Evolutionary conservation across 2,113 vertebrate genomes (phyloP), one percentile per base, ranked within the genome.

Genomic region (Nannospalax galili): DNA sequence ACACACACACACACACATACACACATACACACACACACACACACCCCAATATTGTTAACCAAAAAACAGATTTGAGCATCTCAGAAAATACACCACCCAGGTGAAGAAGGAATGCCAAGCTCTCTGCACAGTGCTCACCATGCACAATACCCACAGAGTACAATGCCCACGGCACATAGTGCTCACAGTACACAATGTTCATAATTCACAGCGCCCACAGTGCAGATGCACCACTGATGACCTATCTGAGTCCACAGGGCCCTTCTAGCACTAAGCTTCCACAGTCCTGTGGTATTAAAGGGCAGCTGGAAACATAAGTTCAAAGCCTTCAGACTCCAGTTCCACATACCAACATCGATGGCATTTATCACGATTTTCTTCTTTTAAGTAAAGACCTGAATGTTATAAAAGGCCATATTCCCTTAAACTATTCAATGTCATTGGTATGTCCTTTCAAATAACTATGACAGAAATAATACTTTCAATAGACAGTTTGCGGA

Each of bases 371-470:
- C 0, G 24, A 64, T n/a, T 80, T 93, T 87, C 64, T 74, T 67
- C 45, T 90, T 91, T 65, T n/a, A 52, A 74, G 64, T 62, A 22
- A 79, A 96, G 70, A 37, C 35, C 69, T 24, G 16, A 35, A 3
- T 64, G 62, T 45, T 90, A 37, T 42, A 37, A 92, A 92, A 79
- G 37, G 4, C 24, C 79, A 56, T 81, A 48, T 42, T 89, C 79
- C 86, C 73, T 94, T 82, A 77, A 87, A 74, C 48, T 82, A 52
- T 28, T 91, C 74, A 75, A n/a, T 87, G 88, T 90, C 75, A 24
- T 42, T 2, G 42, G 15, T 42, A 77, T 94, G 79, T 75, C 93
- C 92, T 94, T 58, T 56, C 26, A 94, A 90, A 77, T 73, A 73
- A 91, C 52, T 2, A 37, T 75, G 80, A 92, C 87, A 94, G 79